These are phyloP conservation scores for Bagarius yarrelli DNA, from an alignment of 2,113 vertebrate species.

Conservation along the genomic window DNA sequence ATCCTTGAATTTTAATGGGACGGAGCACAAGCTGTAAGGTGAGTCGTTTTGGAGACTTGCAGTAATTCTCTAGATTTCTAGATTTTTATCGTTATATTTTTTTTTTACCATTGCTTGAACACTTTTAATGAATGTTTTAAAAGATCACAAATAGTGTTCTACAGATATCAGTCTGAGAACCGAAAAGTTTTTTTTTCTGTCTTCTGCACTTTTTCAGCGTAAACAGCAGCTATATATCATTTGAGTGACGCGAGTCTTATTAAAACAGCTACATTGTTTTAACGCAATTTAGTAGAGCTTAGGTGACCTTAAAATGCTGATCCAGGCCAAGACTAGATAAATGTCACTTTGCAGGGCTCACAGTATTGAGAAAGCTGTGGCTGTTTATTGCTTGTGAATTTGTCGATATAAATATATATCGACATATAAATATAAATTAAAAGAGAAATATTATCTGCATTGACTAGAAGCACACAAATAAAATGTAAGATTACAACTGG, in stretches of 20 bases:
- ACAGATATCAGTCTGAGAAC: background rate
- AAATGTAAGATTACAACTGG: too few species aligned
- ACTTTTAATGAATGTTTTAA: background rate
- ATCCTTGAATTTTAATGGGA: constrained; percentile 6
- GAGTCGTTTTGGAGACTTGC: background rate
- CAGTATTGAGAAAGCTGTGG: background rate
- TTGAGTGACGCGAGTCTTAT: background rate
- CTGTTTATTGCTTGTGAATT: background rate
- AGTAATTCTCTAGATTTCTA: background rate
- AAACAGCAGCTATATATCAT: background rate
- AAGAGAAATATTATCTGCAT: background rate
- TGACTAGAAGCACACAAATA: background rate
- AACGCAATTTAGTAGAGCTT: constrained; percentile 11
- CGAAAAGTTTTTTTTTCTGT: background rate
- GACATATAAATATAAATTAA: background rate
- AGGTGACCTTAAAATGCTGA: constrained; percentile 29
- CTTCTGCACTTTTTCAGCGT: background rate
- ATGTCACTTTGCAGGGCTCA: constrained; percentile 1
- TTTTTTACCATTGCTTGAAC: background rate
- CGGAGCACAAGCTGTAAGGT: constrained; percentile 3
- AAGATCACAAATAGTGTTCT: background rate
- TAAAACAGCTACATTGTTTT: background rate
- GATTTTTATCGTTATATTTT: constrained; percentile 19
- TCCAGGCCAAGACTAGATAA: constrained; percentile 12
- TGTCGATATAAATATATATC: background rate